Conservation (phyloP, 2,888 invertebrate species). For the Loripinus fragilis region DNA sequence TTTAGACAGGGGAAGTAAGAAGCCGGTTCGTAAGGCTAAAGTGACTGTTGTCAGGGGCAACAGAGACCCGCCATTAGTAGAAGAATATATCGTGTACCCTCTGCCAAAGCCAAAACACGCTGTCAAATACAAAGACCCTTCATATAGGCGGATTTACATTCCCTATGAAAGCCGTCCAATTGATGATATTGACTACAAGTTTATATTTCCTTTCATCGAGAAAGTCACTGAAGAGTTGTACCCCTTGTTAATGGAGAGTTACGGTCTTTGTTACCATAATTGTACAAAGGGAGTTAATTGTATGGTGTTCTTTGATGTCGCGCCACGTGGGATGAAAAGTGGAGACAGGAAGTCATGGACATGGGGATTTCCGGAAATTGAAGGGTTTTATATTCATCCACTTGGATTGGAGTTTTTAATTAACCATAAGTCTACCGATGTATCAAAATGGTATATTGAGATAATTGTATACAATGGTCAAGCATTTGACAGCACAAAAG, state of each 20-base stretch:
- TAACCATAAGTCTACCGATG: slow-evolving; percentile 61
- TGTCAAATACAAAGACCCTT: slow-evolving; percentile 56
- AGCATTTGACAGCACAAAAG: slow-evolving; percentile 58
- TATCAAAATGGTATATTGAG: slow-evolving; percentile 65
- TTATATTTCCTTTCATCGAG: slow-evolving; percentile 42
- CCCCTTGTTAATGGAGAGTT: slow-evolving; percentile 65
- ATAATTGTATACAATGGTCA: slow-evolving; percentile 71
- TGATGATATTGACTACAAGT: slow-evolving; percentile 63
- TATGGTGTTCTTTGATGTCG: slow-evolving; percentile 62
- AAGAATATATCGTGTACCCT: slow-evolving; percentile 76
- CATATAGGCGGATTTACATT: slow-evolving; percentile 62
- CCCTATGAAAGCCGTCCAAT: slow-evolving; percentile 67
- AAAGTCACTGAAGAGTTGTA: slow-evolving; percentile 55
- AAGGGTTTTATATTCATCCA: slow-evolving; percentile 71
- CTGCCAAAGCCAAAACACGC: slow-evolving; percentile 63
- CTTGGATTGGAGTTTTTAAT: slow-evolving; percentile 73
- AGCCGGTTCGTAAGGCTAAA: slow-evolving; percentile 66
- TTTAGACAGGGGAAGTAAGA: slow-evolving; percentile 49
- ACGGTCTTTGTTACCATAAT: slow-evolving; percentile 66
- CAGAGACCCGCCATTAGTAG: slow-evolving; percentile 64
- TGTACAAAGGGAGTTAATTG: slow-evolving; percentile 64
- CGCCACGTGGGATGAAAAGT: slow-evolving; percentile 64
- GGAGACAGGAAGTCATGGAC: slow-evolving; percentile 68
- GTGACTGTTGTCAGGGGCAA: slow-evolving; percentile 73
- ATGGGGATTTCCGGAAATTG: slow-evolving; percentile 64